These are phyloP conservation scores for Oryctes rhinoceros DNA, from an alignment of 1,140 invertebrate genomes.

Conservation along the genomic window DNA sequence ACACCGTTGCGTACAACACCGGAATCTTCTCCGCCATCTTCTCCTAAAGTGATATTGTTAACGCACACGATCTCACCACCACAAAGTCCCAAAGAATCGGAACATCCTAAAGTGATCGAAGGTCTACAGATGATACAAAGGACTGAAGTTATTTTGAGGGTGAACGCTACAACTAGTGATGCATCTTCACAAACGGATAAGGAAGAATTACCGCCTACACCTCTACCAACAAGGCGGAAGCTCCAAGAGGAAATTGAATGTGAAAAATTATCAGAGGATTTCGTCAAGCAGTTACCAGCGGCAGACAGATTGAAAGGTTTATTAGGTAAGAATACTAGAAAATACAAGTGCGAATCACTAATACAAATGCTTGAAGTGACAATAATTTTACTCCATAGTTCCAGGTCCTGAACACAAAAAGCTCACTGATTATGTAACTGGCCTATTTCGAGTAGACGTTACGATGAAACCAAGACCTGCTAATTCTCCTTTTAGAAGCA, in stretches of 20 bases:
- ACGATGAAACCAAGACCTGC: conserved; percentile 64
- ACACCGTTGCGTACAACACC: conserved; percentile 49
- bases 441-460: conserved; percentile 77
- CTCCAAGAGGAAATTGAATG: conserved; percentile 83
- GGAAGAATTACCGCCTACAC: conserved; percentile 55
- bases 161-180: conserved; percentile 69
- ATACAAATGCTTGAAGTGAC: no score
- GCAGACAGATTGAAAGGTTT: conserved; percentile 76
- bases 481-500: conserved; percentile 58
- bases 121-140: conserved; percentile 68
- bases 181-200: conserved; percentile 72
- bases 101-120: conserved; percentile 63
- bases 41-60: conserved; percentile 48
- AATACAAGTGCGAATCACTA: no score
- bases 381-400: conserved; percentile 63
- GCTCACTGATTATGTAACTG: conserved; percentile 80
- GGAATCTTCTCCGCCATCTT: conserved; percentile 54
- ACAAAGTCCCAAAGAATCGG: conserved; percentile 44
- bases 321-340: conserved; percentile 66
- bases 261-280: conserved; percentile 77
- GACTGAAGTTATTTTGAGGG: conserved; percentile 69
- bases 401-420: conserved; percentile 77
- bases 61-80: conserved; percentile 41
- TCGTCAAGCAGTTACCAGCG: conserved; percentile 74
- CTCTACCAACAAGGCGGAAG: conserved; percentile 63